Conservation (phyloP, 2,797 vertebrate species). For the Hydrophis major region DNA sequence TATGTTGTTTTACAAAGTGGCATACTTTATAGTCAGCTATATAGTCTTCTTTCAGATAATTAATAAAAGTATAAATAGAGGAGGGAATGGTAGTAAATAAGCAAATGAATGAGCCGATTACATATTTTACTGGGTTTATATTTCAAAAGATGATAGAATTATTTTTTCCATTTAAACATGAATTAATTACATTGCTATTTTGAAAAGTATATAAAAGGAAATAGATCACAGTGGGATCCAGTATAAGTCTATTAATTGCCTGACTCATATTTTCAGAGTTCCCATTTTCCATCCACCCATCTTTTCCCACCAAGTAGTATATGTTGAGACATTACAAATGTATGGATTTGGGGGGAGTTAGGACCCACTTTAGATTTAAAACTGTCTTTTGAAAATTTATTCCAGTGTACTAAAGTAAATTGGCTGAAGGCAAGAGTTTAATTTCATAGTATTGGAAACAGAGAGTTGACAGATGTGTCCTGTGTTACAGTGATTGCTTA, state of each 20-base stretch:
- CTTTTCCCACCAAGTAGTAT: slow-evolving; percentile 36
- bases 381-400: slow-evolving; percentile 46
- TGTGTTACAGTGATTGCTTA: background rate
- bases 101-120: slow-evolving; percentile 23
- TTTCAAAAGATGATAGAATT: slow-evolving; percentile 53
- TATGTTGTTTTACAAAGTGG: background rate
- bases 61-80: slow-evolving; percentile 31
- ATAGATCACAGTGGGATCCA: slow-evolving; percentile 40
- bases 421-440: slow-evolving; percentile 37
- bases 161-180: slow-evolving; percentile 47
- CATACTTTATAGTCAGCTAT: background rate
- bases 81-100: slow-evolving; percentile 28
- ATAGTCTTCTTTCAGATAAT: background rate
- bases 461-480: background rate
- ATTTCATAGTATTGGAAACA: slow-evolving; percentile 38
- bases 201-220: slow-evolving; percentile 49
- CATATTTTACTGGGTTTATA: slow-evolving; percentile 41
- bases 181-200: slow-evolving; percentile 41
- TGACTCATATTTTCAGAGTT: slow-evolving; percentile 19
- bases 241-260: slow-evolving; percentile 31
- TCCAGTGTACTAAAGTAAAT: slow-evolving; percentile 32
- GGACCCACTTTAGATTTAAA: slow-evolving; percentile 21
- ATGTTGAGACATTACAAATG: slow-evolving; percentile 18
- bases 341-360: background rate
- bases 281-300: slow-evolving; percentile 15